phyloP scores from a whole-genome alignment of 2,797 vertebrate species.

The Sarcoramphus papa region DNA sequence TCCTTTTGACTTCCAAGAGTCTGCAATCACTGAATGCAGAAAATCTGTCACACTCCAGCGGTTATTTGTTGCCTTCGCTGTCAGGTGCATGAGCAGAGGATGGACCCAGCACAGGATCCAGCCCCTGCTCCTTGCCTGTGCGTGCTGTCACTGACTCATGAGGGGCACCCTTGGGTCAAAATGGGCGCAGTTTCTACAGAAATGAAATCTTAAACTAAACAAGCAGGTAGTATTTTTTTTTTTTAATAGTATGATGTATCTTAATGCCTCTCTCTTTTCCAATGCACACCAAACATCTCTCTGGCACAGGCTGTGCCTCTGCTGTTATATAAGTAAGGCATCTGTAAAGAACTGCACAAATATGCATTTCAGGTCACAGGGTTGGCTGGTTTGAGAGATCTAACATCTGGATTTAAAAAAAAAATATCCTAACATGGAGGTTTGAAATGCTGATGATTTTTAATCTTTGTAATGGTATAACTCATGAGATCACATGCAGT shows the following conservation, averaged over 20 bases:
- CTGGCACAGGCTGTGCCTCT: background rate
- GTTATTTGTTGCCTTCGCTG: background rate
- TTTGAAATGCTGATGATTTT: background rate
- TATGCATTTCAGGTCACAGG: background rate
- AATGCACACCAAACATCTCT: background rate
- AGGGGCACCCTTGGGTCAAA: background rate
- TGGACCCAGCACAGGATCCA: background rate
- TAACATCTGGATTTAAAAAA: background rate
- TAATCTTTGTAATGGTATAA: background rate
- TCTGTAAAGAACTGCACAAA: background rate
- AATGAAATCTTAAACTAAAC: background rate
- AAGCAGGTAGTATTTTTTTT: background rate
- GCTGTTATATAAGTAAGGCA: background rate
- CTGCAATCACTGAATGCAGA: background rate
- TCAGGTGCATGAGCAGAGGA: background rate
- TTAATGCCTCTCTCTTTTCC: background rate
- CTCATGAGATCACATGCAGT: accelerated
- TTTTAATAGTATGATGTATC: background rate
- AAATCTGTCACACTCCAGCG: background rate
- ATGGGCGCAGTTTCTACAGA: background rate
- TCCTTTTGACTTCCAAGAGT: background rate
- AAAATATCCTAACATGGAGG: background rate
- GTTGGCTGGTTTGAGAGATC: background rate
- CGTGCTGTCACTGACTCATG: background rate
- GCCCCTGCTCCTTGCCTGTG: background rate